Percentiles rank a stretch among this genome's conserved stretches.
phyloP scores from a whole-genome alignment of 2,797 vertebrate genomes.

The Hyperoplus immaculatus region DNA sequence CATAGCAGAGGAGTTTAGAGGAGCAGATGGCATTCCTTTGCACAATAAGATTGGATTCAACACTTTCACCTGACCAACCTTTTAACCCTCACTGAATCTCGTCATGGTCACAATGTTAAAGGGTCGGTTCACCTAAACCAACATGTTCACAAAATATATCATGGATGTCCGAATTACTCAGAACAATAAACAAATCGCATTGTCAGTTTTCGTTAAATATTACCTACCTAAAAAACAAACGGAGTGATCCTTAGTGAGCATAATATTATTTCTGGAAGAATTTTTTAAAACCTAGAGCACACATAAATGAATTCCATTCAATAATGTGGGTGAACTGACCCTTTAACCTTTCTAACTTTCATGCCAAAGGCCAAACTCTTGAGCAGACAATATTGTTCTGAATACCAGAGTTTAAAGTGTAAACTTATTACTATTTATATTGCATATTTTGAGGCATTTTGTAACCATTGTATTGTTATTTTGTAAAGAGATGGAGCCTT shows the following conservation, averaged over 20 bases:
- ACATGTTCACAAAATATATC: neutral
- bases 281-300: neutral
- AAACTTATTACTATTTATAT: constrained; percentile 3
- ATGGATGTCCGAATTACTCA: neutral
- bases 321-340: neutral
- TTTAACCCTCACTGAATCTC: neutral
- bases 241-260: neutral
- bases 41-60: constrained; percentile 82
- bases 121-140: neutral
- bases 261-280: neutral
- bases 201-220: neutral
- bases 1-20: constrained; percentile 80
- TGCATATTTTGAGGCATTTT: constrained; percentile 52
- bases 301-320: neutral
- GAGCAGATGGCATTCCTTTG: constrained; percentile 78
- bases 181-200: neutral
- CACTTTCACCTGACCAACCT: constrained; percentile 79
- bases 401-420: neutral
- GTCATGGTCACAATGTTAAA: neutral
- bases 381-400: neutral
- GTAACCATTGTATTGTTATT: constrained; percentile 20
- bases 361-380: neutral
- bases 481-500: constrained; percentile 19
- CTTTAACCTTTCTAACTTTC: neutral
- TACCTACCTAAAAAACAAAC: neutral